Evolutionary conservation across 2,113 vertebrate species (phyloP), one percentile per base, ranked within the genome.

Genomic region (Aegypius monachus): DNA sequence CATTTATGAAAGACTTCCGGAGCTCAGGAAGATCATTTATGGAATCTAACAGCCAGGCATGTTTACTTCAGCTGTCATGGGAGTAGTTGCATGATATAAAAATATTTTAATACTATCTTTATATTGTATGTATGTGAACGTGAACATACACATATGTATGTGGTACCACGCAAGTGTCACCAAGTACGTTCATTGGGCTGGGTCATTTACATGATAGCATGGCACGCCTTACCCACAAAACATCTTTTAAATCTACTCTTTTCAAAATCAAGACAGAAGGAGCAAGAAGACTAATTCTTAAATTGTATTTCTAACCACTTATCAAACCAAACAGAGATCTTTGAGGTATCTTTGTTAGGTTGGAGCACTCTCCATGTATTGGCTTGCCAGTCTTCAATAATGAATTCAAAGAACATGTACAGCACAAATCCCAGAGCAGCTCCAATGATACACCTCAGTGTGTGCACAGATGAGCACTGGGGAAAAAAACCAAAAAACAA

Each of bases 401-500:
- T 11, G 9, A 79, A 65, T 43, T 77, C 12, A 42, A 63, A 78
- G 75, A 55, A 31, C 3, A 15, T 1, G 6, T 6, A 63, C 29
- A 68, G 40, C 29, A 65, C 22, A 86, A 82, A 59, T 34, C 34
- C 29, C 23, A 88, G 55, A 59, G 65, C 26, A 61, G 27, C n/a
- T 53, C 42, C 42, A 81, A 2, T 7, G 65, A 21, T 18, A 43
- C 8, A 48, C 6, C 29, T 47, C 32, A 45, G 6, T 13, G 48
- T 29, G 58, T 5, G 17, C 31, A 43, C 17, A 31, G 47, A 27
- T 47, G 38, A 67, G 34, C 21, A 48, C 2, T 6, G 10, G 23
- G 42, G 8, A 18, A 0, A 3, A 7, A 3, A 11, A 8, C 36
- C 36, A 36, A 5, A 21, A 16, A 14, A 6, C 2, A 10, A 22